Evolutionary conservation across 2,888 invertebrate genomes (phyloP), one percentile per base, ranked within the genome.

Genomic region (Rotaria macrura): DNA sequence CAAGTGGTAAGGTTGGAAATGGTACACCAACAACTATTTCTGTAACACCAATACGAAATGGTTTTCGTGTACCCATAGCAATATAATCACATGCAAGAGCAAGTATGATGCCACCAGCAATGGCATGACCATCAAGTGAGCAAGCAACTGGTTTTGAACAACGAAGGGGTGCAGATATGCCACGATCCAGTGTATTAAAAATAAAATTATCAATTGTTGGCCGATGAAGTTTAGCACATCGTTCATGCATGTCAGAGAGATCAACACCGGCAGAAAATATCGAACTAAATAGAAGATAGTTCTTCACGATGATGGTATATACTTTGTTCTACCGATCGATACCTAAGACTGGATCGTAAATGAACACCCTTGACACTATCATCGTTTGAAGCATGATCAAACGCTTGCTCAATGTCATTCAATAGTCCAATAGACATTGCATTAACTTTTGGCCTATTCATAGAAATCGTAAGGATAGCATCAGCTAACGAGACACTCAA

Each of bases 61-160:
- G 43, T 79, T 79, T 79, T 79, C 43, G 40, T 43, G 40, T 79
- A n/a, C 79, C 79, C 20, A 79, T 12, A 10, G 79, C 43, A 14
- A 79, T 43, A 79, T 79, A 79, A 79, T 79, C 79, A 43, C 79
- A 79, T 4, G 79, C 79, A 43, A 79, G 43, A 12, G 79, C 79
- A n/a, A 79, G 23, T 43, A 79, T 79, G 4, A 43, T 6, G n/a
- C 79, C 79, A 79, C 79, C 79, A 40, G 79, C 79, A 43, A 79
- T 79, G 25, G 79, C 79, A 43, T 79, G 79, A 43, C 79, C 79
- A 25, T 79, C 43, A 23, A 79, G 25, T 79, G 79, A 40, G 43
- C 43, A 40, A 79, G 79, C 79, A 79, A 79, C 79, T 79, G 79
- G 79, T n/a, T 79, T 79, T 25, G 79, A 12, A 79, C 79, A 79